Conservation (phyloP, 2,113 vertebrate species). For the Corythornis cristatus region DNA sequence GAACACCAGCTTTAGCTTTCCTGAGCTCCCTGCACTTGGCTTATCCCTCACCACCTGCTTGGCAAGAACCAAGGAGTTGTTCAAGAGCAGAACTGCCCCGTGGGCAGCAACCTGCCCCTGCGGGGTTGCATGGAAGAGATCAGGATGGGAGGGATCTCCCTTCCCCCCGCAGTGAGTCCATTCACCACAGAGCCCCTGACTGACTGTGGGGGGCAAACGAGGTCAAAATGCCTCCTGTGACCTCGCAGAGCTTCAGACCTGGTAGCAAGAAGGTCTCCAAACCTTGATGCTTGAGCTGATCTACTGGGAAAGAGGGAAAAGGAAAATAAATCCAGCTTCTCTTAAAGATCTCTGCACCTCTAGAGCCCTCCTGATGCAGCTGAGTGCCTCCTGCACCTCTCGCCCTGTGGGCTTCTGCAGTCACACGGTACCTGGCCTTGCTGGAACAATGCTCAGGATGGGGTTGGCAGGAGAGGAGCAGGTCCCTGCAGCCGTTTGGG, state of each 20-base stretch:
- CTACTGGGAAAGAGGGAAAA: background rate
- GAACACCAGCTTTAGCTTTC: conserved; percentile 7
- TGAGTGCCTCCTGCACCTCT: background rate
- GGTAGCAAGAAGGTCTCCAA: background rate
- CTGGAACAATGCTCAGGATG: background rate
- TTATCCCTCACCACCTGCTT: background rate
- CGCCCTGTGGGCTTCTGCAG: background rate
- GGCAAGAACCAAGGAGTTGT: background rate
- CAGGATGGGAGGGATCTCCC: background rate
- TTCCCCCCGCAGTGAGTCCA: background rate
- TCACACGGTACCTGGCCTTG: background rate
- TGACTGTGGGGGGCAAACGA: background rate
- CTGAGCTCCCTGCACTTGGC: background rate
- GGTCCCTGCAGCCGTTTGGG: background rate
- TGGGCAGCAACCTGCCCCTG: background rate
- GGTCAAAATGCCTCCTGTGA: background rate
- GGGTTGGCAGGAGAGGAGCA: background rate
- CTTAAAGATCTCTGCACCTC: background rate
- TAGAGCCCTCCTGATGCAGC: background rate
- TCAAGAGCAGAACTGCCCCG: background rate
- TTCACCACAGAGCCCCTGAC: background rate
- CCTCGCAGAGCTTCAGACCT: background rate
- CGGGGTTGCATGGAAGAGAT: background rate
- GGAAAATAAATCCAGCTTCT: background rate
- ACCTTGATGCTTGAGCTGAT: background rate